phyloP scores from a whole-genome alignment of 2,888 invertebrate species.

The Cataglyphis cursor region DNA sequence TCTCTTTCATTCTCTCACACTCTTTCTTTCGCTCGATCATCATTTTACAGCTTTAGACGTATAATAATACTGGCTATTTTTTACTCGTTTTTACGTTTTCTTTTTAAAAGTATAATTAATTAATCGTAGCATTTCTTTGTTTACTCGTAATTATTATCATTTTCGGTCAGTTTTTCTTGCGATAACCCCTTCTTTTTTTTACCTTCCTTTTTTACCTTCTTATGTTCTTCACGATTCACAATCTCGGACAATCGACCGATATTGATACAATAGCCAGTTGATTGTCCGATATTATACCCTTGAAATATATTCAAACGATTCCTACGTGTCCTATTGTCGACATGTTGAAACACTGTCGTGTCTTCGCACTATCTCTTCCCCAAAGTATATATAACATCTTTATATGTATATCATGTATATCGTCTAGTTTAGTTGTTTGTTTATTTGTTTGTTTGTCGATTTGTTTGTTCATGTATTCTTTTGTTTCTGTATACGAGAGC shows the following conservation, averaged over 20 bases:
- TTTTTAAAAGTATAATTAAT: constrained; percentile 67
- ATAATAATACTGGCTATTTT: constrained; percentile 84
- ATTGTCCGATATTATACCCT: constrained; percentile 36
- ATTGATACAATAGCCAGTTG: constrained; percentile 51
- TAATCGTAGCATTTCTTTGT: constrained; percentile 65
- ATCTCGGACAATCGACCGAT: constrained; percentile 52
- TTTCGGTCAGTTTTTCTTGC: constrained; percentile 76
- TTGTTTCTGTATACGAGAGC: constrained; percentile 76
- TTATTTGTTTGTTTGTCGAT: constrained; percentile 29
- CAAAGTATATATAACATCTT: constrained; percentile 46
- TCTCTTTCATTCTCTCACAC: constrained; percentile 7
- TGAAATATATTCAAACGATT: constrained; percentile 31
- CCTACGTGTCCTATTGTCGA: constrained; percentile 69
- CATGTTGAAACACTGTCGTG: constrained; percentile 67
- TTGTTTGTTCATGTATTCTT: constrained; percentile 55
- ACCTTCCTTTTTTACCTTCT: constrained; percentile 43
- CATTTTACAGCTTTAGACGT: constrained; percentile 57
- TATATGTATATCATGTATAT: constrained; percentile 38
- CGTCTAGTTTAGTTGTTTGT: constrained; percentile 49
- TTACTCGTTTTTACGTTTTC: constrained; percentile 74
- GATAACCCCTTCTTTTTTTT: constrained; percentile 53
- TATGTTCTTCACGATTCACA: constrained; percentile 39
- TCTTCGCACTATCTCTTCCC: constrained; percentile 30
- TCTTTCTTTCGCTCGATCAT: constrained; percentile 20
- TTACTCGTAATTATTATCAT: constrained; percentile 82